phyloP scores from a whole-genome alignment of 2,888 invertebrate genomes.

The Opisthograptis luteolata region DNA sequence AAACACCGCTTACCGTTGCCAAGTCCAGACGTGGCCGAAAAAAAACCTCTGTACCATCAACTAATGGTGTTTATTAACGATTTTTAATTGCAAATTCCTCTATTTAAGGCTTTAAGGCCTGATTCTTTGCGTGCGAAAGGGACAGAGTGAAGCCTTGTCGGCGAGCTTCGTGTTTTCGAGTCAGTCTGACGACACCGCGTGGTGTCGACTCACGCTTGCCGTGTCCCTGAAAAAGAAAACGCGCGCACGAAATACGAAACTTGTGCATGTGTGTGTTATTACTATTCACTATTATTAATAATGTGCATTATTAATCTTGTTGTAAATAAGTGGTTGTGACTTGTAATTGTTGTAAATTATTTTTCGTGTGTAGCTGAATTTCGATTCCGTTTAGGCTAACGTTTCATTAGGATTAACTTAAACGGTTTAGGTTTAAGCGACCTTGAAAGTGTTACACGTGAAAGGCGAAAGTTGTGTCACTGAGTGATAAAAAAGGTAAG shows the following conservation, averaged over 20 bases:
- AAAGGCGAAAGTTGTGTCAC: no score
- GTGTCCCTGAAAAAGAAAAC: slow-evolving; percentile 12
- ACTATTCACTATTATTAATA: slow-evolving; percentile 11
- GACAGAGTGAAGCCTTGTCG: slow-evolving; percentile 39
- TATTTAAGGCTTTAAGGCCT: slow-evolving; percentile 34
- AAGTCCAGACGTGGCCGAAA: slow-evolving; percentile 8
- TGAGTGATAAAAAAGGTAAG: slow-evolving; percentile 5
- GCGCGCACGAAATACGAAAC: slow-evolving; percentile 41
- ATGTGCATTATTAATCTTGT: slow-evolving; percentile 17
- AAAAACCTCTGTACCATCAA: slow-evolving; percentile 17
- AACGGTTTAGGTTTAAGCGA: slow-evolving; percentile 10
- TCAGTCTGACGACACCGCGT: slow-evolving; percentile 49
- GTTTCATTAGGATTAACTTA: slow-evolving; percentile 5
- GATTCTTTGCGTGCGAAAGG: slow-evolving; percentile 40
- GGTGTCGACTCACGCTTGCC: slow-evolving; percentile 37
- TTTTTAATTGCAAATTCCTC: slow-evolving; percentile 58
- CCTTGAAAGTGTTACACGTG: slow-evolving; percentile 8
- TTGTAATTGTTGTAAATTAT: no score
- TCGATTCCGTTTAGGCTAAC: slow-evolving; percentile 1
- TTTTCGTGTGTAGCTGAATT: slow-evolving; percentile 13
- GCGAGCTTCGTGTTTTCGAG: slow-evolving; percentile 44
- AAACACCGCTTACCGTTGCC: slow-evolving; percentile 6
- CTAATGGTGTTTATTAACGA: slow-evolving; percentile 55
- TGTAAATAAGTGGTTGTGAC: slow-evolving; percentile 51
- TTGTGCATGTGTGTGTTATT: slow-evolving; percentile 42